Evolutionary conservation across 2,113 vertebrate species (phyloP).

Genomic region (Muntiacus reevesi): DNA sequence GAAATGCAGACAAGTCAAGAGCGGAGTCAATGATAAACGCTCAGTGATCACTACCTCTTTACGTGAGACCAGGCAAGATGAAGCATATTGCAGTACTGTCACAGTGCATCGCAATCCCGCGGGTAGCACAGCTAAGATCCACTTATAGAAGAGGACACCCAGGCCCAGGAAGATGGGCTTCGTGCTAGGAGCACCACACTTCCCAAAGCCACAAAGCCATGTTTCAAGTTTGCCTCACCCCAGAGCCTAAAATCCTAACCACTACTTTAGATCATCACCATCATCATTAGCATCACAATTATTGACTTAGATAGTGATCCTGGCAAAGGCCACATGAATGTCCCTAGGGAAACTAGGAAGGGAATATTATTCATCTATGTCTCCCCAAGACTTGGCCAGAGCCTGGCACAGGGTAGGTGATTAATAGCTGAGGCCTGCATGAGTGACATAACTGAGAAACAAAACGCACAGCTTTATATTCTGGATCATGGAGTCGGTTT

Average conservation of each 20-base stretch:
- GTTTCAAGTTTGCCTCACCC: neutral
- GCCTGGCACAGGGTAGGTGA: neutral
- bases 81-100: neutral
- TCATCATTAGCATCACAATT: neutral
- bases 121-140: neutral
- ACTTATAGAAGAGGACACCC: neutral
- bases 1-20: neutral
- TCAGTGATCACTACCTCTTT: neutral
- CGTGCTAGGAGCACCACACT: neutral
- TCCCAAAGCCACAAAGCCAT: neutral
- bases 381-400: neutral
- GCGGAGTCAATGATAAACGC: fast-evolving
- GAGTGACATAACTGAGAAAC: neutral
- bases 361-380: neutral
- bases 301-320: neutral
- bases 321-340: neutral
- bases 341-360: neutral
- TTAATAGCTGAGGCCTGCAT: neutral
- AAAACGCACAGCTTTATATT: neutral
- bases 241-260: neutral
- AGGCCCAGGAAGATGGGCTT: neutral
- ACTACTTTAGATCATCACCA: neutral
- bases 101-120: too few relatives aligned
- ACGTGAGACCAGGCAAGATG: neutral
- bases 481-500: neutral